These are phyloP conservation scores for Garrulus glandarius DNA, from an alignment of 2,797 vertebrate species.

Conservation along the genomic window DNA sequence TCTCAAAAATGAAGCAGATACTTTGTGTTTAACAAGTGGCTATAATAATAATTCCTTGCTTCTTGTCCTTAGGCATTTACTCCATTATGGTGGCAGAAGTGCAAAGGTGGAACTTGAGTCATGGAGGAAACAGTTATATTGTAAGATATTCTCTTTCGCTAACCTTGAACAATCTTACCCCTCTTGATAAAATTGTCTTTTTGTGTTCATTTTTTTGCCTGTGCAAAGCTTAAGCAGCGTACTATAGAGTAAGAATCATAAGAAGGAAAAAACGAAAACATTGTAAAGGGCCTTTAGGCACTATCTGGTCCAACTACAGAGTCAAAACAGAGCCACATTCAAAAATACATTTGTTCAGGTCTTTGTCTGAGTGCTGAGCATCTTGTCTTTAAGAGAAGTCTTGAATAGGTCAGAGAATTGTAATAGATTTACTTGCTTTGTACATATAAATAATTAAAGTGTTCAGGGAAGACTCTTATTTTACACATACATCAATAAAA, in stretches of 20 bases:
- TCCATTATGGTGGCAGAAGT: neutral
- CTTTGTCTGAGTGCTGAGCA: neutral
- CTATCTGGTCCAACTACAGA: neutral
- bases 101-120: neutral
- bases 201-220: neutral
- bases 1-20: neutral
- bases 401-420: neutral
- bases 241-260: neutral
- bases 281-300: neutral
- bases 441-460: neutral
- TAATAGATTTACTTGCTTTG: neutral
- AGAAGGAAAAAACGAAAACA: fast-evolving
- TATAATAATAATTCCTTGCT: neutral
- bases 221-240: neutral
- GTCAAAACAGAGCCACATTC: neutral
- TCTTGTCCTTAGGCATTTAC: neutral
- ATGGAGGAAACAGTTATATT: neutral
- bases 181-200: neutral
- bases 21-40: neutral
- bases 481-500: neutral
- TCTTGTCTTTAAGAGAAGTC: neutral
- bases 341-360: neutral
- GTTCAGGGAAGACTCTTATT: neutral
- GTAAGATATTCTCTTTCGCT: neutral
- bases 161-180: neutral